Evolutionary conservation across 2,797 vertebrate species (phyloP), one percentile per base, ranked within the genome.

Genomic region (Molossus molossus): DNA sequence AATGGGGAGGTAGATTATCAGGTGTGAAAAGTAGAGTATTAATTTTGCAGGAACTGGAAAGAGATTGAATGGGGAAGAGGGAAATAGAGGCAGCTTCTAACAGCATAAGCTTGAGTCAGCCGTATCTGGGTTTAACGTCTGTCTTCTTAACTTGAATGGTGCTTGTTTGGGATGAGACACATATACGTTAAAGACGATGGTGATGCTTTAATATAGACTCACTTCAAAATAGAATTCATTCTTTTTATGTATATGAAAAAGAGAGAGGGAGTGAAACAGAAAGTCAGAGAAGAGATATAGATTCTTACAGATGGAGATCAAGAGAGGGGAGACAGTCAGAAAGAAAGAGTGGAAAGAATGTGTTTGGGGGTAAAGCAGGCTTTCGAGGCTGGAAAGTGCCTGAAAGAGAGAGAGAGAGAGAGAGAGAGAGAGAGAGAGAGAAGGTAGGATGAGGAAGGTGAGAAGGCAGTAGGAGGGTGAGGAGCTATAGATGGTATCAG

Each of bases 401-500:
- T 29, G 33, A 57, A 83, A 50, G 12, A 57, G 29, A 55, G 25
- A 48, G 33, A 77, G 23, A 9, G 55, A 20, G 58, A 20, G 15
- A 27, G 50, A 79, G 29, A 67, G 40, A 50, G 33, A n/a, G 29
- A 62, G 53, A 77, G 23, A n/a, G 37, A 76, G 53, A 50, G 25
- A 53, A 45, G 13, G 40, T 45, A 50, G 21, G 21, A 60, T 27
- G 14, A 15, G n/a, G 12, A 8, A 50, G 12, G 4, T 2, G 27
- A 62, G 3, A 58, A 67, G 23, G 50, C 57, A 65, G 33, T 9
- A 27, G 8, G 57, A 23, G 9, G 6, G 3, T 23, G n/a, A 57
- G 33, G 64, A 21, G 15, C 73, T 9, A 1, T 0, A 21, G 7
- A 9, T 18, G 21, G 6, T 8, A 3, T 58, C 20, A 12, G 0